Percentiles rank a stretch among this genome's conserved stretches.
Conservation (phyloP, 2,113 vertebrate species). For the Corythoichthys haematopterus region DNA sequence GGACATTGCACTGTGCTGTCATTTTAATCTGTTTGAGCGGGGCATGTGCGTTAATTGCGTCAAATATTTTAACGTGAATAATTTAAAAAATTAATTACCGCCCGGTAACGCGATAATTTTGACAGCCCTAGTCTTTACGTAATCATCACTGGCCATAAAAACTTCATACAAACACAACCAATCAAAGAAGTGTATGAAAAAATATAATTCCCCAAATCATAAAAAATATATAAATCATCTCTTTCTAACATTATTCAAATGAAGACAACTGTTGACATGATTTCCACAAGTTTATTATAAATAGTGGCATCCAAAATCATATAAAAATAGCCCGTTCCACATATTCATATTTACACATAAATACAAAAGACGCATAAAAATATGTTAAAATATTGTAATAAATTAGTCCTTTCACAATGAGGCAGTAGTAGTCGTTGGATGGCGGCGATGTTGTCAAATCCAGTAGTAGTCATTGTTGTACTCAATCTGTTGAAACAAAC, state of each 20-base stretch:
- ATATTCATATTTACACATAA: conserved; percentile 69
- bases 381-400: conserved; percentile 38
- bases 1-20: too few species aligned
- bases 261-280: not conserved
- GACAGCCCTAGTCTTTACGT: too few species aligned
- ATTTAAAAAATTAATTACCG: too few species aligned
- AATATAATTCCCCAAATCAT: too few species aligned
- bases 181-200: too few species aligned
- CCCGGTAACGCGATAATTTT: too few species aligned
- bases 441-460: conserved; percentile 41
- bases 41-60: too few species aligned
- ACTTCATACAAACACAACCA: too few species aligned
- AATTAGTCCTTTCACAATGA: conserved; percentile 60
- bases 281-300: conserved; percentile 58
- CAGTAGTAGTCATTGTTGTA: conserved; percentile 65
- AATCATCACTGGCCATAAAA: too few species aligned
- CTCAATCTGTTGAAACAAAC: conserved; percentile 62
- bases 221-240: too few species aligned
- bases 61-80: too few species aligned
- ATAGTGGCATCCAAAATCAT: conserved; percentile 57
- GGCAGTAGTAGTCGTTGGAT: conserved; percentile 51
- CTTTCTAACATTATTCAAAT: not conserved
- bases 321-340: conserved; percentile 65
- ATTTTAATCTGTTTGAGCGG: too few species aligned
- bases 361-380: conserved; percentile 31